phyloP scores from a whole-genome alignment of 2,888 invertebrate genomes.

The Callosobruchus maculatus region DNA sequence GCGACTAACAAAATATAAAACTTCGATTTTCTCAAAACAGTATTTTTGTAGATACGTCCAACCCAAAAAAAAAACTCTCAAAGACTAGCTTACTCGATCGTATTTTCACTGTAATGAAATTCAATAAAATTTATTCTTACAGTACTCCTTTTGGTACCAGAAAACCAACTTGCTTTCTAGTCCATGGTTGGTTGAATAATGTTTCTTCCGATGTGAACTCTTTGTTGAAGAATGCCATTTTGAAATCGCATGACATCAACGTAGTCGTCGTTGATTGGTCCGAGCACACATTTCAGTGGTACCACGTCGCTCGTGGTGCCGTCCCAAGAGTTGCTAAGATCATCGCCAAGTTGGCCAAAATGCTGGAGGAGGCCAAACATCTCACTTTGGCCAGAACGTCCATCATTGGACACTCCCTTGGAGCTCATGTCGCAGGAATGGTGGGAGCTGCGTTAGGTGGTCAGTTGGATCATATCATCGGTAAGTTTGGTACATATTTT shows the following conservation, averaged over 20 bases:
- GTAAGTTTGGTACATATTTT: too few relatives aligned
- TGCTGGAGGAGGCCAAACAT: neutral
- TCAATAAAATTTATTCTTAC: too few relatives aligned
- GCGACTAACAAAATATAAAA: too few relatives aligned
- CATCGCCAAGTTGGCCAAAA: slow-evolving; percentile 16
- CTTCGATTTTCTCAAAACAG: too few relatives aligned
- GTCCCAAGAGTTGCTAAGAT: slow-evolving; percentile 29
- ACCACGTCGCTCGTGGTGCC: slow-evolving; percentile 23
- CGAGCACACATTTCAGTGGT: slow-evolving; percentile 16
- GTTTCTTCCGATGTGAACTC: slow-evolving; percentile 28
- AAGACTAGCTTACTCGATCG: too few relatives aligned
- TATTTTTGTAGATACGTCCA: too few relatives aligned
- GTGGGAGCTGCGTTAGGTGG: slow-evolving; percentile 21
- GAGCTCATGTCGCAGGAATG: slow-evolving; percentile 37
- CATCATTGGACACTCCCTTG: slow-evolving; percentile 31
- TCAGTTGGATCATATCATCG: slow-evolving; percentile 32
- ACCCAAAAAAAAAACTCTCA: too few relatives aligned
- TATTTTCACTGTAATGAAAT: too few relatives aligned
- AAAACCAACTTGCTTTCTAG: slow-evolving; percentile 30
- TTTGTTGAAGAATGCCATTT: slow-evolving; percentile 27
- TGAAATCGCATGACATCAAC: slow-evolving; percentile 31
- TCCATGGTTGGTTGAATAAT: slow-evolving; percentile 39
- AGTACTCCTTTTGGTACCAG: neutral
- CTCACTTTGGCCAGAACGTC: slow-evolving; percentile 9
- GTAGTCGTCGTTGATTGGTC: slow-evolving; percentile 42